Percentiles rank a stretch among this genome's conserved stretches.
Evolutionary conservation across 2,113 vertebrate genomes (phyloP).

Genomic region (Abramis brama): DNA sequence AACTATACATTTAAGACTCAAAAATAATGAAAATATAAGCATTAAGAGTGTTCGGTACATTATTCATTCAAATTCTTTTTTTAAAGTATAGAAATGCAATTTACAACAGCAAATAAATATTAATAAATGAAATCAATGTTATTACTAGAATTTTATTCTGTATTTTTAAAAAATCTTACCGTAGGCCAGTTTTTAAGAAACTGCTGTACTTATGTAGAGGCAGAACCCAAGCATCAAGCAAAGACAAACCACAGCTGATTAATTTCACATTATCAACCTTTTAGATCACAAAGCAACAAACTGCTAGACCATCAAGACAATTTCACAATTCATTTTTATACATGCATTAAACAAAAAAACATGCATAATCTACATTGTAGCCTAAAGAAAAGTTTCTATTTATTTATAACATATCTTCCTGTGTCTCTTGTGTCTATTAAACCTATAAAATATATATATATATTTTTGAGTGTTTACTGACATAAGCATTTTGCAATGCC

Average conservation of each 20-base stretch:
- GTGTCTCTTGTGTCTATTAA: neutral
- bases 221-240: conserved; percentile 65
- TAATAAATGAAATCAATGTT: neutral
- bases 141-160: neutral
- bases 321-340: neutral
- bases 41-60: neutral
- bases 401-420: neutral
- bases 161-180: conserved; percentile 68
- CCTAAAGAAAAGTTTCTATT: neutral
- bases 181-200: conserved; percentile 72
- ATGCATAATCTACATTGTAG: neutral
- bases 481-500: neutral
- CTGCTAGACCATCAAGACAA: neutral
- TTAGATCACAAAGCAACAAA: conserved; percentile 23
- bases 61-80: neutral
- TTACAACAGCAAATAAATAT: neutral
- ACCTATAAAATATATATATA: neutral
- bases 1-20: too few relatives aligned
- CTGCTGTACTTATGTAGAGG: conserved; percentile 77
- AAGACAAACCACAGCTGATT: conserved; percentile 74
- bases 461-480: neutral
- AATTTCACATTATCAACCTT: conserved; percentile 57
- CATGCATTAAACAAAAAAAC: neutral
- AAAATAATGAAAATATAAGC: too few relatives aligned
- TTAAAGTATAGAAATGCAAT: neutral